A percentile compares a stretch with the other conserved stretches of the same genome.
These are phyloP conservation scores for Neoitamus cyanurus DNA, from an alignment of 2,888 invertebrate genomes.

Conservation along the genomic window DNA sequence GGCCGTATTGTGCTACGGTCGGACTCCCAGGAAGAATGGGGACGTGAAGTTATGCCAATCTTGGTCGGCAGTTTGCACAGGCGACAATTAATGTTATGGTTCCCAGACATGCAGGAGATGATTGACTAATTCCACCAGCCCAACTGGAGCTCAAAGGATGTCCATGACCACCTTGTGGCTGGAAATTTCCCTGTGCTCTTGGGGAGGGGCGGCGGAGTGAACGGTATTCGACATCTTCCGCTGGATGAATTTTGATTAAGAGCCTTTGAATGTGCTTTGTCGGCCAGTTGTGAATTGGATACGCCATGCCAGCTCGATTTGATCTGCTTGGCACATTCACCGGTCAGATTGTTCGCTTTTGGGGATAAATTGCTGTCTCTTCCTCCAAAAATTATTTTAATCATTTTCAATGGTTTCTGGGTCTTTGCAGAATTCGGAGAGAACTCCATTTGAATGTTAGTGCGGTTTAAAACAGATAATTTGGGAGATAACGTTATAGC, in stretches of 20 bases:
- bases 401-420: neutral
- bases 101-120: neutral
- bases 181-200: neutral
- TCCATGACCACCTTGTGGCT: neutral
- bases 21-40: neutral
- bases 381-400: neutral
- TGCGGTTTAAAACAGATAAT: too few relatives aligned
- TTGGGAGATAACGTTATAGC: too few relatives aligned
- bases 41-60: neutral
- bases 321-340: neutral
- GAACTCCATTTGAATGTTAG: too few relatives aligned
- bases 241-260: neutral
- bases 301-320: neutral
- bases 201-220: neutral
- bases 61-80: neutral
- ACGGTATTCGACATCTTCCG: neutral
- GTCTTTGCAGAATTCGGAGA: too few relatives aligned
- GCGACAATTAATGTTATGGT: slow-evolving; percentile 1
- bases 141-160: neutral
- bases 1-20: neutral
- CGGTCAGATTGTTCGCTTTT: neutral
- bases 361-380: neutral
- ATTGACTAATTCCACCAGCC: neutral
- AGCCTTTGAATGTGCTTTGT: neutral
- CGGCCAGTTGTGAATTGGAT: neutral